Evolutionary conservation across 2,113 vertebrate species (phyloP).

Genomic region (Phaethornis superciliosus): DNA sequence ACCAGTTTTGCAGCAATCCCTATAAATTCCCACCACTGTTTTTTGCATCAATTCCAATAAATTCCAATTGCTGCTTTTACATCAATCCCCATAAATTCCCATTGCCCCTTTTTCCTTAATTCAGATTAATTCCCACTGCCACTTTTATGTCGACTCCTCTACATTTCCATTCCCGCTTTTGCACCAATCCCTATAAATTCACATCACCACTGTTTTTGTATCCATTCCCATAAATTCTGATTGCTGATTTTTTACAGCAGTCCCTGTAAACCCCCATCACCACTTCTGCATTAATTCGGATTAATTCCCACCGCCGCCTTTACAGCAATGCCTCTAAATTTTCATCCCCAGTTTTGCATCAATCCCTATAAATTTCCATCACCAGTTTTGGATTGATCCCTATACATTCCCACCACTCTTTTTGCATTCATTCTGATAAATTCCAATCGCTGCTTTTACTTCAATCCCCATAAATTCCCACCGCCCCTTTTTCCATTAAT

Average conservation of each 20-base stretch:
- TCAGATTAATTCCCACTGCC: background rate
- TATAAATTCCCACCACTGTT: fast-evolving
- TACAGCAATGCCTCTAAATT: too few species aligned
- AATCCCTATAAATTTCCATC: background rate
- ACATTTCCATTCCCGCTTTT: too few species aligned
- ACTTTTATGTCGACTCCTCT: fast-evolving
- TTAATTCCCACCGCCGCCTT: background rate
- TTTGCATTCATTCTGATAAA: too few species aligned
- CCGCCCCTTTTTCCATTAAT: too few species aligned
- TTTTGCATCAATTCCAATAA: background rate
- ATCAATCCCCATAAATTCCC: background rate
- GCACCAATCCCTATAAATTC: background rate
- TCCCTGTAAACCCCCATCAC: background rate
- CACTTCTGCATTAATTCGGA: fast-evolving
- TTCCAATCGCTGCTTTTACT: fast-evolving
- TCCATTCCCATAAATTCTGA: fast-evolving
- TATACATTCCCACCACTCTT: fast-evolving
- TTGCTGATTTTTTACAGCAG: fast-evolving
- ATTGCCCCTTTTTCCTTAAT: fast-evolving
- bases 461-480: background rate
- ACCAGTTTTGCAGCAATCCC: fast-evolving
- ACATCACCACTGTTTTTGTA: background rate
- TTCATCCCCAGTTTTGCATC: fast-evolving
- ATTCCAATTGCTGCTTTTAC: fast-evolving
- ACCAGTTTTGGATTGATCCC: too few species aligned